Conservation (phyloP, 2,113 vertebrate species). For the Mustelus asterias region DNA sequence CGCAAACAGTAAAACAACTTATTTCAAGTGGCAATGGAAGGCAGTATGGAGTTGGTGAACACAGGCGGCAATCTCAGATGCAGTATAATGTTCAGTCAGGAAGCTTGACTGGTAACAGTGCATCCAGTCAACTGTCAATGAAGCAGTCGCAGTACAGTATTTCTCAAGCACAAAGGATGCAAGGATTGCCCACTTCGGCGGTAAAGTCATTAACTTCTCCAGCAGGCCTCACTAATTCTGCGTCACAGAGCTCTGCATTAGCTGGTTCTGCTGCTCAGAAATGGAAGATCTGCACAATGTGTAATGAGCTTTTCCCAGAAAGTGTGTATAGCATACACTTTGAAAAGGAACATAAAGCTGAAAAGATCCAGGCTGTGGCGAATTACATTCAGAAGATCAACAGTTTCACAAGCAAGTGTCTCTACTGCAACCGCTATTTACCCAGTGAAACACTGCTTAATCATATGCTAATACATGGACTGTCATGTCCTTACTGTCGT, state of each 20-base stretch:
- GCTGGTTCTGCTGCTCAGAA: slow-evolving; percentile 81
- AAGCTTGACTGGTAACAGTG: slow-evolving; percentile 59
- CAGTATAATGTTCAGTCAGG: slow-evolving; percentile 66
- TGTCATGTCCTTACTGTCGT: slow-evolving; percentile 90
- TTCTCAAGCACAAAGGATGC: slow-evolving; percentile 58
- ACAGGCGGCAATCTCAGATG: slow-evolving; percentile 58
- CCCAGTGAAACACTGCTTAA: slow-evolving; percentile 93
- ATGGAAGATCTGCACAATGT: slow-evolving; percentile 99
- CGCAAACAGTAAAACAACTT: slow-evolving; percentile 83
- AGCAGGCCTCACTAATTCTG: slow-evolving; percentile 58
- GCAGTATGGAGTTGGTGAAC: slow-evolving; percentile 60
- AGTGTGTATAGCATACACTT: slow-evolving; percentile 95
- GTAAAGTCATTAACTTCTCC: slow-evolving; percentile 59
- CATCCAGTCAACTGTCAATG: slow-evolving; percentile 55
- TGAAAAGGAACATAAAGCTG: slow-evolving; percentile 96
- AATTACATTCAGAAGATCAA: slow-evolving; percentile 99
- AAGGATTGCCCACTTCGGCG: slow-evolving; percentile 62
- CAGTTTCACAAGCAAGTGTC: slow-evolving; percentile 98
- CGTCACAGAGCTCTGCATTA: slow-evolving; percentile 50
- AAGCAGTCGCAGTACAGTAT: slow-evolving; percentile 71
- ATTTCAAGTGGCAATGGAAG: slow-evolving; percentile 71
- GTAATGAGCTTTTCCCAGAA: slow-evolving; percentile 96
- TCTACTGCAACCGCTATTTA: slow-evolving; percentile 96
- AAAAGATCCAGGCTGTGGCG: slow-evolving; percentile 94
- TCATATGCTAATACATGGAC: slow-evolving; percentile 94